Base-by-base conservation (phyloP, 2,113 vertebrate species). In the Ahaetulla prasina region DNA sequence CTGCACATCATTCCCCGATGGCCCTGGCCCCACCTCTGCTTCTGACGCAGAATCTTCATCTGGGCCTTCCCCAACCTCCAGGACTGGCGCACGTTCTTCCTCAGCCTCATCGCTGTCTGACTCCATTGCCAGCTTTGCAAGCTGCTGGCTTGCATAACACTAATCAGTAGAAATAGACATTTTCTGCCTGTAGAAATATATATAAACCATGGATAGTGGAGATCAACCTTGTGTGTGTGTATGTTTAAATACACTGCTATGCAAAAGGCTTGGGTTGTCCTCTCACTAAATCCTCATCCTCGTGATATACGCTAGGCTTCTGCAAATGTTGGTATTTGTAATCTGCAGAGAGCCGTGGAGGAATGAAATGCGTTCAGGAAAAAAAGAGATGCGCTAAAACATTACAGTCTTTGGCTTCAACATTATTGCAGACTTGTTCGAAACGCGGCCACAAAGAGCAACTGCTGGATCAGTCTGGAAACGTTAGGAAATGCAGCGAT, bases 121-220 rank as follows among this genome's bases (percentile, higher is more conserved):
- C n/a, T n/a, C n/a, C n/a, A n/a, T n/a, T n/a, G n/a, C n/a, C n/a
- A n/a, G n/a, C n/a, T n/a, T n/a, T n/a, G n/a, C n/a, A n/a, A n/a
- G n/a, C n/a, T n/a, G n/a, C n/a, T n/a, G n/a, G n/a, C n/a, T n/a
- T n/a, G n/a, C n/a, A n/a, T n/a, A n/a, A n/a, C n/a, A n/a, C n/a
- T n/a, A n/a, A n/a, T n/a, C n/a, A 94, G 94, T 87, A 94, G 91
- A 94, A 2, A 92, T 27, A 92, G 12, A 11, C 2, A 9, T 22
- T 30, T 63, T 27, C 30, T 55, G 54, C 12, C 16, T 80, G 35
- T 80, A 80, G n/a, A 39, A 80, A 39, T 9, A 2, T 35, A 39
- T 80, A 12, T 16, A 23, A 52, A 80, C 30, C 89, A 49, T 85
- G 93, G 91, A 95, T 39, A 74, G 11, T 18, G 4, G 16, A 39